Conservation (phyloP, 1,140 invertebrate genomes). For the Batillaria attramentaria region DNA sequence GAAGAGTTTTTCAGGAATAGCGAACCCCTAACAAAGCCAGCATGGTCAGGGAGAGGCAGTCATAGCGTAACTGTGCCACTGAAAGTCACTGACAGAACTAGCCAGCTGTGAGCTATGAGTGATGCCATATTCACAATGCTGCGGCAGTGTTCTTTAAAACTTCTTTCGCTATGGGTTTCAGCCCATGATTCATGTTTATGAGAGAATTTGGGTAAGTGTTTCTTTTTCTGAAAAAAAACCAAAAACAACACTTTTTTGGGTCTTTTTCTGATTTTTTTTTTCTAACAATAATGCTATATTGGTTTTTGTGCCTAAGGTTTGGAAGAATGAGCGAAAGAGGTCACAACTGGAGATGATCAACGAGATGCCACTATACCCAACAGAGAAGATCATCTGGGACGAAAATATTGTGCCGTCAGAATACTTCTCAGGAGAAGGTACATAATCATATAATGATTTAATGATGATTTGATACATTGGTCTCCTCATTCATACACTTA, state of each 20-base stretch:
- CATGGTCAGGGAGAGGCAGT: no score
- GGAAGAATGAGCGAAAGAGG: conserved; percentile 86
- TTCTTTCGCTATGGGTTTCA: background rate
- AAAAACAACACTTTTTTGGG: background rate
- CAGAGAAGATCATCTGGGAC: conserved; percentile 99
- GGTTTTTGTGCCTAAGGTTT: conserved; percentile 51
- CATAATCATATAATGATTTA: no score
- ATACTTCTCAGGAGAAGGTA: conserved; percentile 94
- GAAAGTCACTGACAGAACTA: no score
- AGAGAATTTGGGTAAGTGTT: background rate
- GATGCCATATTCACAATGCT: no score
- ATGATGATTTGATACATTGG: no score
- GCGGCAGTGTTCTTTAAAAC: background rate
- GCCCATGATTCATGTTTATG: background rate
- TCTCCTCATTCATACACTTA: no score
- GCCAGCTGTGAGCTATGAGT: no score
- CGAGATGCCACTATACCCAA: conserved; percentile 98
- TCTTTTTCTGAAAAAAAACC: background rate
- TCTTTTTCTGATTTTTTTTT: background rate
- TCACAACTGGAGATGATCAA: conserved; percentile 96
- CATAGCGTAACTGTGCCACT: no score
- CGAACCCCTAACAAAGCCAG: no score
- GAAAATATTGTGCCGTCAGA: conserved; percentile 98
- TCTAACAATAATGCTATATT: background rate
- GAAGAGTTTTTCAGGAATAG: no score